Evolutionary conservation across 2,888 invertebrate genomes (phyloP), one percentile per base, ranked within the genome.

Genomic region (Lissonota sp.): DNA sequence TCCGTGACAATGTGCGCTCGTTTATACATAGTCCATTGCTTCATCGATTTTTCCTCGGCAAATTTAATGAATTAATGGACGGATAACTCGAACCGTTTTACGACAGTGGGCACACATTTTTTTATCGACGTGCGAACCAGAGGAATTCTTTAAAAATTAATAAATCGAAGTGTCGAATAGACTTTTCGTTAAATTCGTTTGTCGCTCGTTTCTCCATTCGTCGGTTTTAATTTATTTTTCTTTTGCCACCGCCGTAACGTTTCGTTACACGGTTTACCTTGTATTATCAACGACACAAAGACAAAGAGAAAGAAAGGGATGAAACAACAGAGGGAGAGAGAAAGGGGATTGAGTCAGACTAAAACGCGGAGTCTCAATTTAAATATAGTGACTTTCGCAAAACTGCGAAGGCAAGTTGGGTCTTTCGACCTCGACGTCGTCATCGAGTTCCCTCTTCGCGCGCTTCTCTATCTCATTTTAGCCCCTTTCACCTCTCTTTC

Each of bases 301-400:
- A 14, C 10, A 49, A 14, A 37, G 51, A 53, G 51, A 66, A 12
- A 40, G 66, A 66, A 12, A 40, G 66, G 51, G 51, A 55, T 40
- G 8, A 14, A 14, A n/a, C 10, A 46, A 60, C 16, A 67, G 73
- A 64, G 51, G 42, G 40, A 44, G 46, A 57, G 64, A 49, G 71
- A 60, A 10, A 39, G 66, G 66, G 66, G 51, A 42, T 51, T 12
- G 53, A 53, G 62, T 37, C 63, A 55, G 49, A 40, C 16, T 58
- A 37, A 49, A 64, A 10, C 57, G 26, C 57, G 26, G 57, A 64
- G 64, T 4, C 39, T 70, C 49, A 58, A 69, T 79, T 74, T 79
- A 79, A 79, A 79, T 79, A 79, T 74, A 79, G 79, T 51, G 64
- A 55, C 62, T 79, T 79, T 73, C 73, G 73, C 79, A 57, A 73